These are phyloP conservation scores for Lepus timidus DNA, from an alignment of 2,113 vertebrate species.

Conservation along the genomic window DNA sequence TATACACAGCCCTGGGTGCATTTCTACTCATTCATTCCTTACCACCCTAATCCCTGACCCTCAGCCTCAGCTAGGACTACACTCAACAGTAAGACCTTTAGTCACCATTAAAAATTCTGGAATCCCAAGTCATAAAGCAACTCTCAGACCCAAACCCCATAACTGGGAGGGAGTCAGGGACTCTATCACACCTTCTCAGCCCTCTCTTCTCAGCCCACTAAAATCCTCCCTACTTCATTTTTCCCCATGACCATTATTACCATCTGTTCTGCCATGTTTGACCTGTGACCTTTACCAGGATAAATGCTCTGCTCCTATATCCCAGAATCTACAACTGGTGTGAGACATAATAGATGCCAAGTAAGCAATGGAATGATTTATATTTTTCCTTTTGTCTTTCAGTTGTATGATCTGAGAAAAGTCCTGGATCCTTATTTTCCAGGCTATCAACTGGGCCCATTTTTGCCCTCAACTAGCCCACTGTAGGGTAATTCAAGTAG, in stretches of 20 bases:
- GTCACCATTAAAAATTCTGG: not conserved
- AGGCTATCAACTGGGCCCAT: not conserved
- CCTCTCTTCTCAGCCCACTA: not conserved
- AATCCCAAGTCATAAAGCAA: not conserved
- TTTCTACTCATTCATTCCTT: not conserved
- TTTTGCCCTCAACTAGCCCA: not conserved
- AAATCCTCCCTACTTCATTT: not conserved
- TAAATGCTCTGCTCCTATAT: not conserved
- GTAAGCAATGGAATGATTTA: not conserved
- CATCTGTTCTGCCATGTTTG: not conserved
- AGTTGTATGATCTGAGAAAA: not conserved
- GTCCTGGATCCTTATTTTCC: not conserved
- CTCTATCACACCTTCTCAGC: fast-evolving
- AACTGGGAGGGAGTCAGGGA: not conserved
- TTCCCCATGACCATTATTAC: not conserved
- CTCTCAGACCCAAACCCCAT: not conserved
- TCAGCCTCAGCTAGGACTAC: not conserved
- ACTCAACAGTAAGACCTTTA: not conserved
- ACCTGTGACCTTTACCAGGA: conserved; percentile 27
- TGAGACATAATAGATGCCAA: not conserved
- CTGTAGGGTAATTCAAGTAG: not conserved
- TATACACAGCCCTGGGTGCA: not conserved
- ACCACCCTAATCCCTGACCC: not conserved
- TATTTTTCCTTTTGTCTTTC: not conserved
- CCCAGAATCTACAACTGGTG: not conserved